Evolutionary conservation across 2,888 invertebrate species (phyloP), one percentile per base, ranked within the genome.

Genomic region (Dendrolimus pini): DNA sequence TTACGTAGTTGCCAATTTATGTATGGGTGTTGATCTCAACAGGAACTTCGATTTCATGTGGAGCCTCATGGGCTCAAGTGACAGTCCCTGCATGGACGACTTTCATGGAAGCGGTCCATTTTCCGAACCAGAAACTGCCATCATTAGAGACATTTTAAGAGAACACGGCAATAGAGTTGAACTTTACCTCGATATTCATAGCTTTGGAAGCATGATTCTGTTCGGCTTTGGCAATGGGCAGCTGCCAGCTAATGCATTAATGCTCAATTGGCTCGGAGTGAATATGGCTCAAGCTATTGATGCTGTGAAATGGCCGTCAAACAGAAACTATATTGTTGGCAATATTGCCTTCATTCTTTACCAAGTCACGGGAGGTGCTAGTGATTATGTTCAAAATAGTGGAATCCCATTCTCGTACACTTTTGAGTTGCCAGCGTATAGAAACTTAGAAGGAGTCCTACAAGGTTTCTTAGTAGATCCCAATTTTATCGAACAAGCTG

Each of bases 31-130:
- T 0, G 96, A 96, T 72, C 92, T 93, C 0, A 96, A 96, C 78
- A 87, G 96, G 9, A 96, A 96, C 82, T 96, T 94, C 68, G 94
- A 91, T 59, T 91, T 91, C 66, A 84, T 93, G 61, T 96, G 95
- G 95, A 93, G 92, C 1, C 6, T 47, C 12, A 84, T 91, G 1
- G 77, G 73, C 0, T 86, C 88, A 53, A 93, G 92, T 63, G 65
- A 55, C 62, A 76, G 71, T 56, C 91, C 86, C 1, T 96, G 95
- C 74, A 63, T 76, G 0, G 93, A 94, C 0, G 92, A 88, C 7
- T 96, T 89, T 83, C 93, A 93, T 52, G 96, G 96, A 0, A 72
- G 82, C 0, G 61, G 72, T 0, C 74, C 94, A 0, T 94, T 94
- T 80, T 95, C 95, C 0, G 95, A 95, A 75, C 91, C 92, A 0